phyloP scores from a whole-genome alignment of 2,888 invertebrate genomes.

The Bedellia somnulentella region DNA sequence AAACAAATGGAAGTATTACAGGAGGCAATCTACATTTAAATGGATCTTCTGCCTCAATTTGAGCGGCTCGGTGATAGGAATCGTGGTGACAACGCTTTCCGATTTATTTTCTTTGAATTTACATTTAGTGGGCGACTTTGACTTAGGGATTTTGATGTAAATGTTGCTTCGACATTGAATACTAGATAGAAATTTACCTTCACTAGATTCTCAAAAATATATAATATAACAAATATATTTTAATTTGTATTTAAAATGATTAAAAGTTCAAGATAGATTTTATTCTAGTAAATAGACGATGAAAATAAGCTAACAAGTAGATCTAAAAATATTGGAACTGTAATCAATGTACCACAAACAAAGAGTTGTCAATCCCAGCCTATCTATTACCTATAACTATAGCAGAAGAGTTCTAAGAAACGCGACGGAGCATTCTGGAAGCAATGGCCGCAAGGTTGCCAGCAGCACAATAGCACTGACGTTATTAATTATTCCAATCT shows the following conservation, averaged over 20 bases:
- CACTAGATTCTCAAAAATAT: too few species aligned
- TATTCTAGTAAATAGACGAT: too few species aligned
- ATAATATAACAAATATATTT: too few species aligned
- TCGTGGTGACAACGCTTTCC: constrained; percentile 23
- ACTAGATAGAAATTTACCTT: too few species aligned
- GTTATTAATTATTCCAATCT: constrained; percentile 41
- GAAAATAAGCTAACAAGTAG: too few species aligned
- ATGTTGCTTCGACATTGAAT: too few species aligned
- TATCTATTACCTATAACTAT: too few species aligned
- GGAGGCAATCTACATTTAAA: constrained; percentile 58
- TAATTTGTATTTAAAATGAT: too few species aligned
- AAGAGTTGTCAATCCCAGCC: too few species aligned
- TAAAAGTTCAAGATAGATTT: too few species aligned
- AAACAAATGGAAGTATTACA: constrained; percentile 60
- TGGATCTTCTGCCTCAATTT: constrained; percentile 58
- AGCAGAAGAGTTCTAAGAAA: constrained; percentile 6
- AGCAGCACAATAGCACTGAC: constrained; percentile 21
- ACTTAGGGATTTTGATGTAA: constrained; percentile 2
- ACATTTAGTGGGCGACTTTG: constrained; percentile 24
- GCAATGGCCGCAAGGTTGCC: constrained; percentile 17
- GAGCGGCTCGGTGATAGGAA: constrained; percentile 54
- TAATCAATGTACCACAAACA: too few species aligned
- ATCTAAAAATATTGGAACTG: too few species aligned
- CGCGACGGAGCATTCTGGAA: constrained; percentile 9
- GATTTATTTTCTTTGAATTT: constrained; percentile 52